Conservation (phyloP, 1,140 invertebrate genomes). For the Aleiodes sp. region DNA sequence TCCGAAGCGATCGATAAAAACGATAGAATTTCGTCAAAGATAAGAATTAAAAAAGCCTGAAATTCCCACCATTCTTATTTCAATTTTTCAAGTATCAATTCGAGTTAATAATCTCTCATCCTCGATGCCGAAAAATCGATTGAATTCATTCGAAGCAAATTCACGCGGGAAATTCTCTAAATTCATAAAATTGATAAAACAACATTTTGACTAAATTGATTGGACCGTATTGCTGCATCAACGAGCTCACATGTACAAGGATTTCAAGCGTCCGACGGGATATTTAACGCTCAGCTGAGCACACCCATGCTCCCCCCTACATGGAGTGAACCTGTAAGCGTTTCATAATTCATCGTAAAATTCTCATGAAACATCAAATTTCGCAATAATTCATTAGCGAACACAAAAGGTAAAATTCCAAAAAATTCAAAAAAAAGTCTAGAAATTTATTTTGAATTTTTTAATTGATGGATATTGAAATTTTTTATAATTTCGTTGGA, state of each 20-base stretch:
- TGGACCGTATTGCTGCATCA: neutral
- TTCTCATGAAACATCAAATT: neutral
- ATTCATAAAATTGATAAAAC: neutral
- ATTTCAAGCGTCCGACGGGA: conserved; percentile 1
- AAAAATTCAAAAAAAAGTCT: neutral
- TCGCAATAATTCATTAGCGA: neutral
- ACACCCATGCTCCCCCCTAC: neutral
- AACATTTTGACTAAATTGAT: neutral
- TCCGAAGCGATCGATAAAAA: too few species aligned
- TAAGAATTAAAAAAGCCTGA: too few species aligned
- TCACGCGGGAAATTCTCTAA: too few species aligned
- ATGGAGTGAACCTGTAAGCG: neutral
- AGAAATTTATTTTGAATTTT: neutral
- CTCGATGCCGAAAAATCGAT: too few species aligned
- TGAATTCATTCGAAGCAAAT: too few species aligned
- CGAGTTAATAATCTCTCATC: too few species aligned
- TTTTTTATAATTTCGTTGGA: too few species aligned
- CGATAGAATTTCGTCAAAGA: too few species aligned
- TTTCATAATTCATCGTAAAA: conserved; percentile 1
- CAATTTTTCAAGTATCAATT: too few species aligned
- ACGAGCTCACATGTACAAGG: neutral
- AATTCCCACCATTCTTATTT: too few species aligned
- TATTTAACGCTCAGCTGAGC: conserved; percentile 9
- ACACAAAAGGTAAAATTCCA: too few species aligned
- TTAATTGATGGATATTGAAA: too few species aligned